These are phyloP conservation scores for Trichonephila clavipes DNA, from an alignment of 1,140 invertebrate genomes.

Conservation along the genomic window DNA sequence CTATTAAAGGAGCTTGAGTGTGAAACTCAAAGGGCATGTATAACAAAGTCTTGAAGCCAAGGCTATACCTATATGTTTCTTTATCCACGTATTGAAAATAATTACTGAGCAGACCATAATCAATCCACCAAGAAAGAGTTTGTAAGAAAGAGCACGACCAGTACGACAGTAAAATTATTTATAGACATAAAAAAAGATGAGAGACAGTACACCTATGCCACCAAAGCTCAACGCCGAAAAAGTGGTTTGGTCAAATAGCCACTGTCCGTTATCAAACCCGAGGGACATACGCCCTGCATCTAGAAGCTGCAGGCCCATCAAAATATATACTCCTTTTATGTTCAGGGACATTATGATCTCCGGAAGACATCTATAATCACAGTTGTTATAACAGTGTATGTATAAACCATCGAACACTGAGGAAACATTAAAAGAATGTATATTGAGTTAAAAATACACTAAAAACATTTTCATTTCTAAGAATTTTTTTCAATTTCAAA, in stretches of 20 bases:
- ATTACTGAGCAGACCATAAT: not conserved
- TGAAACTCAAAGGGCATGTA: not conserved
- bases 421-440: not conserved
- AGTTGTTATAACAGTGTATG: not conserved
- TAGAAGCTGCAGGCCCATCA: not conserved
- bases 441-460: not conserved
- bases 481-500: not conserved
- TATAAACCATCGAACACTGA: not conserved
- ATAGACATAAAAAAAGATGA: not conserved
- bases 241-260: not conserved
- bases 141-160: not conserved
- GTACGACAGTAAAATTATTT: not conserved
- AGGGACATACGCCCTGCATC: not conserved
- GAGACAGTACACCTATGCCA: not conserved
- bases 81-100: not conserved
- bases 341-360: not conserved
- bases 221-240: not conserved
- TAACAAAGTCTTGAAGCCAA: not conserved
- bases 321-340: not conserved
- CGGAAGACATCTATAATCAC: not conserved
- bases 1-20: not conserved
- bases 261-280: not conserved
- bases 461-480: not conserved
- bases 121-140: not conserved
- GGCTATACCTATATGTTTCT: not conserved